Evolutionary conservation across 2,797 vertebrate genomes (phyloP).

Genomic region (Esox masquinongy): DNA sequence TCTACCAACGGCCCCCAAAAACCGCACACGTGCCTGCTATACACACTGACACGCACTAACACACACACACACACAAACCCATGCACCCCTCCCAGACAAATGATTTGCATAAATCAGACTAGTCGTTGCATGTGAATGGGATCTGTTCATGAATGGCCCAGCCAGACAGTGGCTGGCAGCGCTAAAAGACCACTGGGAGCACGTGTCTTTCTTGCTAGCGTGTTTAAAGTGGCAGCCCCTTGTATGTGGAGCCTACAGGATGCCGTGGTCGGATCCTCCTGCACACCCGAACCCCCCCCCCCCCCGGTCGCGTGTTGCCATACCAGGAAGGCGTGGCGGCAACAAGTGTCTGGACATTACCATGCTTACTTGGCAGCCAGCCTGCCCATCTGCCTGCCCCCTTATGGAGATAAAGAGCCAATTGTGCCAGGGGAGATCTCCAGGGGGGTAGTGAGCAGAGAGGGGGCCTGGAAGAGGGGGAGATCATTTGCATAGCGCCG

Average conservation of each 20-base stretch:
- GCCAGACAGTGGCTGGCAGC: slow-evolving; percentile 52
- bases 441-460: slow-evolving; percentile 41
- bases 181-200: slow-evolving; percentile 52
- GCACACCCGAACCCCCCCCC: slow-evolving; percentile 41
- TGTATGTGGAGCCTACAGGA: slow-evolving; percentile 49
- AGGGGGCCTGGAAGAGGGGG: slow-evolving; percentile 13
- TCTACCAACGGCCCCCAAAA: slow-evolving; percentile 2
- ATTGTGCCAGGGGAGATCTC: slow-evolving; percentile 77
- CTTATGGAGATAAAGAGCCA: slow-evolving; percentile 76
- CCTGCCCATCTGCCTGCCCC: slow-evolving; percentile 72
- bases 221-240: slow-evolving; percentile 61
- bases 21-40: slow-evolving; percentile 35
- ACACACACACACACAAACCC: slow-evolving; percentile 29
- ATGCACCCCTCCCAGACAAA: slow-evolving; percentile 44
- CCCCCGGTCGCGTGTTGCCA: slow-evolving; percentile 57
- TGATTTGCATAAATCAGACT: slow-evolving; percentile 74
- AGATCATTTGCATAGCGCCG: slow-evolving; percentile 80
- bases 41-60: neutral
- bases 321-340: slow-evolving; percentile 75
- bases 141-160: slow-evolving; percentile 67
- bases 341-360: slow-evolving; percentile 82
- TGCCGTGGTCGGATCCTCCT: slow-evolving; percentile 51
- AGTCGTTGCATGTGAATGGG: slow-evolving; percentile 70
- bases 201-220: slow-evolving; percentile 52
- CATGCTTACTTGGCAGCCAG: slow-evolving; percentile 78